Evolutionary conservation across 2,888 invertebrate genomes (phyloP).

Genomic region (Autographa gamma): DNA sequence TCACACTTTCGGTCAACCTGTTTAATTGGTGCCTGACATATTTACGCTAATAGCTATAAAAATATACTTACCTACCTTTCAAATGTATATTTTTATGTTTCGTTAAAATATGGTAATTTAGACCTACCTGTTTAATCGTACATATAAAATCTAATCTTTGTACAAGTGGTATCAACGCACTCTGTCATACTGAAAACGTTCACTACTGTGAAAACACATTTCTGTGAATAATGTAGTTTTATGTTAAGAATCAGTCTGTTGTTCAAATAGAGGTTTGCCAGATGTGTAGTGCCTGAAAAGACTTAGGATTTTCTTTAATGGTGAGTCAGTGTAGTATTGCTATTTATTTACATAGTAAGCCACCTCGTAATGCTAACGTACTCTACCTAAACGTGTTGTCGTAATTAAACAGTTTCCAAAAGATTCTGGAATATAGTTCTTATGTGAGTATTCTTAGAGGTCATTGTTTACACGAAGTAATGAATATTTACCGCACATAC

Average conservation of each 20-base stretch:
- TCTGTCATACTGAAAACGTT: conserved; percentile 29
- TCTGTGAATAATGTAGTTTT: conserved; percentile 11
- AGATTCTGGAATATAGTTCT: not conserved
- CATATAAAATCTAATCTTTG: conserved; percentile 46
- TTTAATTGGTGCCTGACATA: conserved; percentile 53
- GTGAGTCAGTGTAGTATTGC: conserved; percentile 37
- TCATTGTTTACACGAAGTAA: conserved; percentile 38
- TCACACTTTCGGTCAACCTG: conserved; percentile 53
- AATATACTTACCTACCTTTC: conserved; percentile 7
- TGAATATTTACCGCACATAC: conserved; percentile 40
- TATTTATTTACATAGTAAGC: conserved; percentile 6
- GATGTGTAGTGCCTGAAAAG: conserved; percentile 22
- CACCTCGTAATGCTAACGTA: conserved; percentile 1
- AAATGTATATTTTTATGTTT: conserved; percentile 25
- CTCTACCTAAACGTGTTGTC: not conserved
- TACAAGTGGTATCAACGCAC: conserved; percentile 40
- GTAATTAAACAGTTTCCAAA: not conserved
- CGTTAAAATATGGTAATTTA: conserved; percentile 8
- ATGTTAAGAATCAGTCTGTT: conserved; percentile 18
- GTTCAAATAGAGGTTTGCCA: conserved; percentile 3
- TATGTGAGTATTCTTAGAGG: conserved; percentile 27
- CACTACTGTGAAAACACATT: conserved; percentile 17
- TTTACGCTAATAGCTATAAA: conserved; percentile 33
- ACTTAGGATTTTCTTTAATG: conserved; percentile 9
- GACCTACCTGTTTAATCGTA: conserved; percentile 27